Percentiles rank a stretch among this genome's conserved stretches.
Conservation (phyloP, 2,113 vertebrate genomes). For the Balaeniceps rex region DNA sequence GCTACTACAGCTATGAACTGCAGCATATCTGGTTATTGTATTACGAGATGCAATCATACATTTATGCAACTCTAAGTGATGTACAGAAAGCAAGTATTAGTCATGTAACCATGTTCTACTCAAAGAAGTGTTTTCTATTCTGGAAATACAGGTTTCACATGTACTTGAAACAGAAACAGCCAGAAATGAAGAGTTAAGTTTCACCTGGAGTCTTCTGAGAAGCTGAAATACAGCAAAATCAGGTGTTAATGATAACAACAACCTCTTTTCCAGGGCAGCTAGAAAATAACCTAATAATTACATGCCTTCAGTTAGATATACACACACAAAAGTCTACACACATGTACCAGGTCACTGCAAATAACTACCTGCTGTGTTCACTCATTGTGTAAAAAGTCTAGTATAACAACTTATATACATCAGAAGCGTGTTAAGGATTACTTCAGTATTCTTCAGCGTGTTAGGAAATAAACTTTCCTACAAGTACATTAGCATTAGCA, state of each 20-base stretch:
- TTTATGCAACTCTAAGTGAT: neutral
- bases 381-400: neutral
- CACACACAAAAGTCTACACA: neutral
- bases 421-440: neutral
- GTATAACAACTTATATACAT: neutral
- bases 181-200: neutral
- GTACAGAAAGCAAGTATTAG: neutral
- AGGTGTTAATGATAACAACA: neutral
- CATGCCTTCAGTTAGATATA: neutral
- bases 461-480: neutral
- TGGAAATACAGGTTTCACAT: constrained; percentile 25
- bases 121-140: neutral
- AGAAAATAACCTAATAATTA: neutral
- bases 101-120: neutral
- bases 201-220: neutral
- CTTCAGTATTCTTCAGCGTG: neutral
- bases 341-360: neutral
- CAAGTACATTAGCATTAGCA: neutral
- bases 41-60: neutral
- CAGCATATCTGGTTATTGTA: neutral
- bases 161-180: neutral
- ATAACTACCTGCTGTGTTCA: neutral
- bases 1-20: neutral
- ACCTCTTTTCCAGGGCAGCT: neutral
- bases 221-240: neutral